A percentile compares a stretch with the other conserved stretches of the same genome.
These are phyloP conservation scores for Lepus americanus DNA, from an alignment of 2,113 vertebrate genomes.

Conservation along the genomic window DNA sequence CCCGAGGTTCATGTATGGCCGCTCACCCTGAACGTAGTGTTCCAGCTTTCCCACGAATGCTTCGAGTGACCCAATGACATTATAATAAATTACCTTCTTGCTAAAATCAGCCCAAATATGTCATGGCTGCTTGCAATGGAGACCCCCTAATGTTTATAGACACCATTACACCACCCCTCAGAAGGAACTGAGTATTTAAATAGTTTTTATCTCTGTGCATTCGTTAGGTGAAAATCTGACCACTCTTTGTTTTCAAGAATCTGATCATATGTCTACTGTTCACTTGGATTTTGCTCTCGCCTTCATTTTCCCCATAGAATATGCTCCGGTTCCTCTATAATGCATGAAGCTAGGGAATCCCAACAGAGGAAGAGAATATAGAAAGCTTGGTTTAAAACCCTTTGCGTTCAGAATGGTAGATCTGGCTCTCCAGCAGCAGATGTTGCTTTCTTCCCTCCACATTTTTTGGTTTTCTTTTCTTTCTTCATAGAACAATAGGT, in stretches of 20 bases:
- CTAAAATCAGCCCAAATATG: slow-evolving; percentile 25
- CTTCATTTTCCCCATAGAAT: background rate
- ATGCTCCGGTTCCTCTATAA: no score
- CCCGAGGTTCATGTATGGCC: fast-evolving
- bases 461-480: background rate
- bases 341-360: background rate
- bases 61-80: background rate
- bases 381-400: no score
- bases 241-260: background rate
- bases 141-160: background rate
- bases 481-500: background rate
- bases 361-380: background rate
- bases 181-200: background rate
- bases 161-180: background rate
- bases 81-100: slow-evolving; percentile 23
- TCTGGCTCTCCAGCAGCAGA: background rate
- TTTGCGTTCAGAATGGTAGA: background rate
- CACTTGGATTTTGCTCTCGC: background rate
- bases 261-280: background rate
- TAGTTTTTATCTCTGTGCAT: background rate
- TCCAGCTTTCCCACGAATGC: background rate
- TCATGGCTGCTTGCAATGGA: background rate
- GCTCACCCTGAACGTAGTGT: background rate
- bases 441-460: background rate
- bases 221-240: background rate